Evolutionary conservation across 2,113 vertebrate genomes (phyloP).

Genomic region (Pelecanoides urinatrix): DNA sequence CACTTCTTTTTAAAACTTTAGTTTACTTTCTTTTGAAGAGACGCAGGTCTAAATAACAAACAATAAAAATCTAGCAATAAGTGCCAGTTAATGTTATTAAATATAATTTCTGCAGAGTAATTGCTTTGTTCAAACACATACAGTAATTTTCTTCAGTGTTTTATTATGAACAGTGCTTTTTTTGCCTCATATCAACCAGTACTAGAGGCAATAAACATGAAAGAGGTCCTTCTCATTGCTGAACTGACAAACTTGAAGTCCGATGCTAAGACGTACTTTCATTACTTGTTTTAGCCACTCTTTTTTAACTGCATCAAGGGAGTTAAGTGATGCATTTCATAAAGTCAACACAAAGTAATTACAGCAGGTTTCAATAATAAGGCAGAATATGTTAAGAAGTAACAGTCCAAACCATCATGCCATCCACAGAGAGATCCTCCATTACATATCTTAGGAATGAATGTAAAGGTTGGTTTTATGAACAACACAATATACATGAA

Average conservation of each 20-base stretch:
- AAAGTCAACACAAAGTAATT: background rate
- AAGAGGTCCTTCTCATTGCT: background rate
- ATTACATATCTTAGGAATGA: background rate
- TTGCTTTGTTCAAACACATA: background rate
- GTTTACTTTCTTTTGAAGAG: background rate
- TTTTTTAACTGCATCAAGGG: background rate
- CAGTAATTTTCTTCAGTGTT: background rate
- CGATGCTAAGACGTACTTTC: background rate
- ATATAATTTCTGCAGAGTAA: background rate
- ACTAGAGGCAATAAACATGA: background rate
- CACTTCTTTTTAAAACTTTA: background rate
- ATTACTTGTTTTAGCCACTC: background rate
- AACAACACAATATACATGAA: background rate
- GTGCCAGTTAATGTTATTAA: background rate
- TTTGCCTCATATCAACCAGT: background rate
- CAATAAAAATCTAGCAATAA: background rate
- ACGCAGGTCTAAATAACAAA: background rate
- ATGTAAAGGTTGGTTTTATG: background rate
- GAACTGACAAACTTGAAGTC: background rate
- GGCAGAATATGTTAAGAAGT: background rate
- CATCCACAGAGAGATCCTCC: background rate
- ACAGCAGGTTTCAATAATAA: background rate
- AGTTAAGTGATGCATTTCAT: background rate
- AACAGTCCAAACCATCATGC: background rate
- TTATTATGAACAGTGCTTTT: background rate